Percentiles rank a stretch among this genome's conserved stretches.
phyloP scores from a whole-genome alignment of 2,113 vertebrate species.

The Eretmochelys imbricata region DNA sequence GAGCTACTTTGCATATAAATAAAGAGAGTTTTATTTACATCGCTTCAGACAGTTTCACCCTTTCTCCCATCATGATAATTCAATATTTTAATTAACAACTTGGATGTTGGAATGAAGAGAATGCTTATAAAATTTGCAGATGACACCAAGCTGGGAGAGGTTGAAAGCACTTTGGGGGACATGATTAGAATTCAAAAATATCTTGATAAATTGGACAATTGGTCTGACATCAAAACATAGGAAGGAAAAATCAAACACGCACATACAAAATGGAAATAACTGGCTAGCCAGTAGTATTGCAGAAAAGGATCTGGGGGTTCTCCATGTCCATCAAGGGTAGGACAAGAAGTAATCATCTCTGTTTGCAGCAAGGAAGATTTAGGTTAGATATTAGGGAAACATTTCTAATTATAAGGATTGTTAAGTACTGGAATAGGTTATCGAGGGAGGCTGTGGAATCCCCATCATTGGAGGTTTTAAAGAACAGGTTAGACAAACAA shows the following conservation, averaged over 20 bases:
- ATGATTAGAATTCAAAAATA: neutral
- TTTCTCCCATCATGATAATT: neutral
- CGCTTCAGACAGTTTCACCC: constrained; percentile 53
- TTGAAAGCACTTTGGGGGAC: neutral
- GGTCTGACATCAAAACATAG: neutral
- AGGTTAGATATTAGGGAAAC: neutral
- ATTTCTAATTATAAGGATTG: neutral
- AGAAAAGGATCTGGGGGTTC: neutral
- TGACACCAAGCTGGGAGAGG: neutral
- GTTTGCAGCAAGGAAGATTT: neutral
- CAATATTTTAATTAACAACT: neutral
- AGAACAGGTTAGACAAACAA: no score
- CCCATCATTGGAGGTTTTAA: no score
- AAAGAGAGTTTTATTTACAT: neutral
- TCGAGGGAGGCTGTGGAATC: no score
- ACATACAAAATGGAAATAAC: neutral
- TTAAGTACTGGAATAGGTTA: no score
- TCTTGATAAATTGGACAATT: neutral
- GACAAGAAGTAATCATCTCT: neutral
- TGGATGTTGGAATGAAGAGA: neutral
- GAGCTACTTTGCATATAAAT: neutral
- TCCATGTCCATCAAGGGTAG: neutral
- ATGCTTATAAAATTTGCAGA: neutral
- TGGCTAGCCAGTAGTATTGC: neutral
- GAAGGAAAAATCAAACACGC: neutral